A percentile compares a stretch with the other conserved stretches of the same genome.
These are phyloP conservation scores for Deroptyus accipitrinus DNA, from an alignment of 2,113 vertebrate genomes.

Conservation along the genomic window DNA sequence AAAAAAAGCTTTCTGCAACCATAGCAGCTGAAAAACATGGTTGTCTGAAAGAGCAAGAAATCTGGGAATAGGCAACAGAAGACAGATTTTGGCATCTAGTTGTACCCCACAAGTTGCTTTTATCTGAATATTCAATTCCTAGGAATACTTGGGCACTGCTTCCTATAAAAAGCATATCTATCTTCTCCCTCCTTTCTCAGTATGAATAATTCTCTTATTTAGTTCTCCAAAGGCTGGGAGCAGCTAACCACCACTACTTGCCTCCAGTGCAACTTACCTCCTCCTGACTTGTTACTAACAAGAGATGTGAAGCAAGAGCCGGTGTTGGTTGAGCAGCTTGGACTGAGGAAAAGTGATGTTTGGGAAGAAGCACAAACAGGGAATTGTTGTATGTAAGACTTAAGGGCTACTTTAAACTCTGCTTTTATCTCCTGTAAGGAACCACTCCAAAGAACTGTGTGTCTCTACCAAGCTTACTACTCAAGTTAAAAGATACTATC, in stretches of 20 bases:
- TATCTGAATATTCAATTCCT: neutral
- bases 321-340: neutral
- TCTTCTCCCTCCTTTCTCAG: neutral
- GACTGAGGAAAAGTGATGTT: neutral
- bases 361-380: neutral
- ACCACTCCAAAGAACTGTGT: neutral
- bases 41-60: neutral
- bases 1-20: neutral
- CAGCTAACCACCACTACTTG: neutral
- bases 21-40: neutral
- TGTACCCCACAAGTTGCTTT: neutral
- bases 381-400: neutral
- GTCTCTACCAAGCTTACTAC: neutral
- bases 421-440: neutral
- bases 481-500: neutral
- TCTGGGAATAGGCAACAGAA: neutral
- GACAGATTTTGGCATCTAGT: neutral
- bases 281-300: neutral
- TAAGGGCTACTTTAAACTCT: neutral
- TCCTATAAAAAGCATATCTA: accelerated
- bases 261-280: neutral
- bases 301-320: neutral
- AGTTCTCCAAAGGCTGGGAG: neutral
- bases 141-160: neutral
- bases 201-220: neutral